Evolutionary conservation across 2,888 invertebrate species (phyloP).

Genomic region (Sarcophaga variegata): DNA sequence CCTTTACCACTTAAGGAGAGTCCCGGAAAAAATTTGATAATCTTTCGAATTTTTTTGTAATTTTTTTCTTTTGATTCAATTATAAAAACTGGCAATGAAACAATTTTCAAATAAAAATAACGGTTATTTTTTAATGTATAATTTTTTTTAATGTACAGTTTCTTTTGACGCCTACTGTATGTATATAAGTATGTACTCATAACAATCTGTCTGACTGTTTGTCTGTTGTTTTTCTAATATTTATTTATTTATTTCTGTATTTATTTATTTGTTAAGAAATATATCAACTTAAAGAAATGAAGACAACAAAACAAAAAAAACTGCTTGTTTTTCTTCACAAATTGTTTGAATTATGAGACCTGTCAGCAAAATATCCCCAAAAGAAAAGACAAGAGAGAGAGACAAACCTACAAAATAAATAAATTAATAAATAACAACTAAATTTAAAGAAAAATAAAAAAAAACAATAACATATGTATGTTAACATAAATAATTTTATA

Average conservation of each 20-base stretch:
- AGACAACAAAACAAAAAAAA: slow-evolving; percentile 1
- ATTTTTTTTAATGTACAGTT: too few species aligned
- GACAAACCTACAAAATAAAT: slow-evolving; percentile 35
- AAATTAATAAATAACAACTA: not conserved
- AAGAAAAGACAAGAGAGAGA: not conserved
- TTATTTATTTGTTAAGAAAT: slow-evolving; percentile 46
- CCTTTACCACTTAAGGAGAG: too few species aligned
- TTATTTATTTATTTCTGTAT: not conserved
- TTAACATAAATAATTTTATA: slow-evolving; percentile 55
- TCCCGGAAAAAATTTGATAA: too few species aligned
- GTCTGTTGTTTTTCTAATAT: not conserved
- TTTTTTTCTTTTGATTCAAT: too few species aligned
- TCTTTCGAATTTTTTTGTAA: too few species aligned
- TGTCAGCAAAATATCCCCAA: slow-evolving; percentile 60
- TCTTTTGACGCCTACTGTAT: too few species aligned
- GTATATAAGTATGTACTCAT: too few species aligned
- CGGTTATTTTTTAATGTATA: too few species aligned
- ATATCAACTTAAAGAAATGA: slow-evolving; percentile 36
- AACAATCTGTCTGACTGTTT: not conserved
- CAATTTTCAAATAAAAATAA: too few species aligned
- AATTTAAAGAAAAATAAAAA: not conserved
- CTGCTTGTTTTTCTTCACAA: not conserved
- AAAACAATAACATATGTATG: slow-evolving; percentile 61
- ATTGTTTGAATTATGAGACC: slow-evolving; percentile 59
- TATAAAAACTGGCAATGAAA: too few species aligned